These are phyloP conservation scores for Dromococcyx pavoninus DNA, from an alignment of 2,797 vertebrate species.

Conservation along the genomic window DNA sequence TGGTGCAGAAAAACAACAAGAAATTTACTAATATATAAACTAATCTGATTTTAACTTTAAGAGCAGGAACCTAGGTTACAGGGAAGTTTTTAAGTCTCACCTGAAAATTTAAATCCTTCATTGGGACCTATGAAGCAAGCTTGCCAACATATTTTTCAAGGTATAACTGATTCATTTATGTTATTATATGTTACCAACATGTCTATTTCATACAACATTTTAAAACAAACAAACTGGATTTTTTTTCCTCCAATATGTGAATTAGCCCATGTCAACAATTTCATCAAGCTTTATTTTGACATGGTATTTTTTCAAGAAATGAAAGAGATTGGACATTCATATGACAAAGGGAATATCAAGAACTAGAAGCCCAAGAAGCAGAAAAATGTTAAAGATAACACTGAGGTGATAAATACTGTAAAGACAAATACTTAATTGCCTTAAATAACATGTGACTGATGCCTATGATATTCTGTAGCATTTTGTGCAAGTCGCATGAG, in stretches of 20 bases:
- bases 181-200: background rate
- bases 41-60: background rate
- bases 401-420: background rate
- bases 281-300: background rate
- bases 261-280: background rate
- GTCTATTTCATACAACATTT: background rate
- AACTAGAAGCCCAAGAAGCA: background rate
- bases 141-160: background rate
- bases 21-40: background rate
- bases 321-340: background rate
- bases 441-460: background rate
- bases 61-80: background rate
- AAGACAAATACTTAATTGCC: background rate
- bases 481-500: background rate
- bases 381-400: background rate
- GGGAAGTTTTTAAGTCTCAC: background rate
- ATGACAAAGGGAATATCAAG: background rate
- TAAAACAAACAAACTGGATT: background rate
- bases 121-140: background rate
- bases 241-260: background rate
- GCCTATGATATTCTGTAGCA: background rate
- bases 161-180: background rate
- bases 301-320: background rate
- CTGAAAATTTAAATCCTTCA: background rate
- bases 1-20: background rate